Percentiles rank a stretch among this genome's conserved stretches.
Evolutionary conservation across 2,797 vertebrate genomes (phyloP).

Genomic region (Arnoldichthys spilopterus): DNA sequence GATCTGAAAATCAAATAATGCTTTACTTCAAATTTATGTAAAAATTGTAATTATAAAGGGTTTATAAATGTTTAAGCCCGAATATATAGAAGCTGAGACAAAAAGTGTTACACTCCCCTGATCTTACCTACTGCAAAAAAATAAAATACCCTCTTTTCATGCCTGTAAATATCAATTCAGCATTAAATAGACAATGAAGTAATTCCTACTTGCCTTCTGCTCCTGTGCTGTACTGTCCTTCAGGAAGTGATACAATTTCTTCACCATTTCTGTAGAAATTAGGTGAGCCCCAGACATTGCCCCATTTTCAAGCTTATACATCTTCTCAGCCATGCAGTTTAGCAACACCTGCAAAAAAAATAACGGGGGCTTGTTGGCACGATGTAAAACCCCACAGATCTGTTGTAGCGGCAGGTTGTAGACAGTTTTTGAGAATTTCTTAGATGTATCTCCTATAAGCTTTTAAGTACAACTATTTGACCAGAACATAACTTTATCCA

Average conservation of each 20-base stretch:
- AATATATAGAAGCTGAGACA: no score
- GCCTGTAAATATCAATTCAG: no score
- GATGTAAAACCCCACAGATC: not conserved
- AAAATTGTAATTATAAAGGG: no score
- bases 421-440: not conserved
- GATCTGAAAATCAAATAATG: no score
- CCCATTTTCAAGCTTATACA: not conserved
- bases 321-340: not conserved
- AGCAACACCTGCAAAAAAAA: not conserved
- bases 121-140: no score
- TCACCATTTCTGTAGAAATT: constrained; percentile 11
- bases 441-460: no score
- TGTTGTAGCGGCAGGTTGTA: not conserved
- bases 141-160: not conserved
- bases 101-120: not conserved
- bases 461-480: no score
- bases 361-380: not conserved
- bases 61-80: no score
- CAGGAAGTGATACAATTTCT: not conserved
- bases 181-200: no score
- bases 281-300: not conserved
- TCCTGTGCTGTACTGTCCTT: not conserved
- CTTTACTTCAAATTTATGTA: no score
- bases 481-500: no score
- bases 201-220: not conserved